Evolutionary conservation across 2,888 invertebrate genomes (phyloP).

Genomic region (Tachina grossa): DNA sequence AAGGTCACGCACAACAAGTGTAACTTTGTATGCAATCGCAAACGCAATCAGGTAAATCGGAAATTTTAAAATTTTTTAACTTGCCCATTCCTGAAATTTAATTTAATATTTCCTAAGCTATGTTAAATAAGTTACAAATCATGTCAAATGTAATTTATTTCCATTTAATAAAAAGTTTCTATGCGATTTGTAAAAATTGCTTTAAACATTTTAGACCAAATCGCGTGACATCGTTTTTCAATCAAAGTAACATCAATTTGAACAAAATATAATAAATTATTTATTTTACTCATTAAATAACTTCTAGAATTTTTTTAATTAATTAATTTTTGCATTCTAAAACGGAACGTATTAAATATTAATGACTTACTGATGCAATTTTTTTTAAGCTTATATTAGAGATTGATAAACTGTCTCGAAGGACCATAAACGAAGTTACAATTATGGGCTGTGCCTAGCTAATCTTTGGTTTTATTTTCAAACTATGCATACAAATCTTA

Average conservation of each 20-base stretch:
- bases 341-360: no score
- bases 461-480: no score
- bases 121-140: constrained; percentile 26
- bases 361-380: no score
- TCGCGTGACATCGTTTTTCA: constrained; percentile 32
- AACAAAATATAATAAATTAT: constrained; percentile 14
- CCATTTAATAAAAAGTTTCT: no score
- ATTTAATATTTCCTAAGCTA: constrained; percentile 1
- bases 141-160: constrained; percentile 12
- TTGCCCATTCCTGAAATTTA: constrained; percentile 3
- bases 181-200: not conserved
- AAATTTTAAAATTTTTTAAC: constrained; percentile 17
- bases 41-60: constrained; percentile 19
- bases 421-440: no score
- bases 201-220: not conserved
- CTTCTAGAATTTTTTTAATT: no score
- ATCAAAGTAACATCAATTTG: constrained; percentile 11
- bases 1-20: constrained; percentile 56
- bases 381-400: no score
- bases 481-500: no score
- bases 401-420: no score
- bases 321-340: no score
- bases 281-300: not conserved
- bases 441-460: no score
- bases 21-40: constrained; percentile 29